Conservation (phyloP, 1,140 invertebrate species). For the Contarinia nasturtii region DNA sequence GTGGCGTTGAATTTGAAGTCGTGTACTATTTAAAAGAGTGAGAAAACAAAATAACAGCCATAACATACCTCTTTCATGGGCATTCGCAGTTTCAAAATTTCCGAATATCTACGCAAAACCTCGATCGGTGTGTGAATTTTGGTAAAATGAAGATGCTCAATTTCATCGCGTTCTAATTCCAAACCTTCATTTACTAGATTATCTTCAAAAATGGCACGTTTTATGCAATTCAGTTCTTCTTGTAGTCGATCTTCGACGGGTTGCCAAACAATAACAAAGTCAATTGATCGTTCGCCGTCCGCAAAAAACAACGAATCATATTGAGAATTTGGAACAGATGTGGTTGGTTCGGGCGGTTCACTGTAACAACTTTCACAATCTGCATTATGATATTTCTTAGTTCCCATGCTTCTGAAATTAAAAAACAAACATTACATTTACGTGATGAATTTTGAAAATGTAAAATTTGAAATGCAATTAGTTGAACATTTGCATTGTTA, state of each 20-base stretch:
- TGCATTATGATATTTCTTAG: neutral
- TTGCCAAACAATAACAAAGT: slow-evolving; percentile 62
- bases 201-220: slow-evolving; percentile 38
- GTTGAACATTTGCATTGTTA: too few relatives aligned
- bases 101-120: slow-evolving; percentile 75
- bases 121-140: slow-evolving; percentile 71
- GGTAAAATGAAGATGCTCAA: slow-evolving; percentile 20
- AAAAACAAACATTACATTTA: neutral
- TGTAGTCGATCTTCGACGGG: slow-evolving; percentile 21
- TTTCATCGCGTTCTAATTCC: slow-evolving; percentile 39
- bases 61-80: slow-evolving; percentile 67
- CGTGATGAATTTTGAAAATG: too few relatives aligned
- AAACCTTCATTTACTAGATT: slow-evolving; percentile 48
- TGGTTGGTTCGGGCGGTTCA: neutral
- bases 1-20: neutral
- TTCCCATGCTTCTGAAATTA: neutral
- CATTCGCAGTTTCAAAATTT: slow-evolving; percentile 85
- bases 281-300: slow-evolving; percentile 46
- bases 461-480: neutral
- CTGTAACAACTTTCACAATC: neutral
- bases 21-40: neutral
- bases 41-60: neutral
- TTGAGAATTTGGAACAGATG: neutral
- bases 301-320: slow-evolving; percentile 33
- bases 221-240: slow-evolving; percentile 16